These are phyloP conservation scores for Tenthredo notha DNA, from an alignment of 2,888 invertebrate genomes.

Conservation along the genomic window DNA sequence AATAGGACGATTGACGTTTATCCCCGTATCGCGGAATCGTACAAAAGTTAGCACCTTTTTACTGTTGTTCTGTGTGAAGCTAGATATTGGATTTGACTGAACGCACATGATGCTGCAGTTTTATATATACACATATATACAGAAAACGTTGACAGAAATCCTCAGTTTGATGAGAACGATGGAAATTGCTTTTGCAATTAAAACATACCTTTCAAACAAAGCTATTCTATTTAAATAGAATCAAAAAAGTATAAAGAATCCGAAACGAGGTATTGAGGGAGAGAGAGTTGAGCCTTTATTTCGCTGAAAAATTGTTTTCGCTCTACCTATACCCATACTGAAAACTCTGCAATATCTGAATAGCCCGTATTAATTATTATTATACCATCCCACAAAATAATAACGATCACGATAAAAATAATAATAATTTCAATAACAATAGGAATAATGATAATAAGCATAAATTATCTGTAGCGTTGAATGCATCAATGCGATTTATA, in stretches of 20 bases:
- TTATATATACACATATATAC: neutral
- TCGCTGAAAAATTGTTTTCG: slow-evolving; percentile 1
- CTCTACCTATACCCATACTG: neutral
- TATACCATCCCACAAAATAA: neutral
- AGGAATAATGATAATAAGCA: neutral
- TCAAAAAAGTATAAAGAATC: neutral
- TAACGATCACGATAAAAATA: neutral
- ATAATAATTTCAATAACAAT: neutral
- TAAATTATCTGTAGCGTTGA: neutral
- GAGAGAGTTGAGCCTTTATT: neutral
- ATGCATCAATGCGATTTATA: slow-evolving; percentile 13
- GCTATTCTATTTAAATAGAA: slow-evolving; percentile 24
- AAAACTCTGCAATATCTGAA: neutral
- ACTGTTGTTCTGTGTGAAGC: neutral
- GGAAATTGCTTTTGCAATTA: slow-evolving; percentile 27
- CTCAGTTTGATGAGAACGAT: slow-evolving; percentile 13
- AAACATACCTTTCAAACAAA: slow-evolving; percentile 15
- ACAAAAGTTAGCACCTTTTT: neutral
- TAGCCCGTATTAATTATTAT: neutral
- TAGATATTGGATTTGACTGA: neutral
- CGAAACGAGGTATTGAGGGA: neutral
- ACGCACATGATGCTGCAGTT: neutral
- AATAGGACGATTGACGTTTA: neutral
- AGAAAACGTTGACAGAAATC: neutral
- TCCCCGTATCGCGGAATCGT: neutral